Evolutionary conservation across 2,888 invertebrate genomes (phyloP).

Genomic region (Formica aserva): DNA sequence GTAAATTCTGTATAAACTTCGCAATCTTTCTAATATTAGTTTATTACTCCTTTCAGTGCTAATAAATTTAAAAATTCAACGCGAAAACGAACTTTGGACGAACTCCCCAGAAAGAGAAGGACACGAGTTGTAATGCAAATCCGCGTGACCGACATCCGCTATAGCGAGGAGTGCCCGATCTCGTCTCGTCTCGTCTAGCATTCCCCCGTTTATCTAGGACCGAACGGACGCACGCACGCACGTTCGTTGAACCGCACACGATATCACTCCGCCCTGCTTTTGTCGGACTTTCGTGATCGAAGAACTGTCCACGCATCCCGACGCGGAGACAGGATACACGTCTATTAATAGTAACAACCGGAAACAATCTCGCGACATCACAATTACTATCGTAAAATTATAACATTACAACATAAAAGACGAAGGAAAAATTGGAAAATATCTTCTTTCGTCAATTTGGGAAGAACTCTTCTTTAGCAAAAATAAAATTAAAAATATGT

Average conservation of each 20-base stretch:
- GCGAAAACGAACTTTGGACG: not conserved
- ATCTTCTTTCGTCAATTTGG: not conserved
- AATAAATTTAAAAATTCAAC: slow-evolving; percentile 12
- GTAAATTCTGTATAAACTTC: not conserved
- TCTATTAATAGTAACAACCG: slow-evolving; percentile 4
- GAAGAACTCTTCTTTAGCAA: not conserved
- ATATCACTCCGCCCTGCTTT: slow-evolving; percentile 62
- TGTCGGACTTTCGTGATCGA: slow-evolving; percentile 40
- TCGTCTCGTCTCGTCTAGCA: slow-evolving; percentile 68
- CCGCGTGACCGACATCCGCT: slow-evolving; percentile 81
- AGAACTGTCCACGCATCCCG: not conserved
- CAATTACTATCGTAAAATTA: not conserved
- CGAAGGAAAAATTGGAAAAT: not conserved
- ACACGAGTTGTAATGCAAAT: slow-evolving; percentile 81
- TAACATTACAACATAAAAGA: not conserved
- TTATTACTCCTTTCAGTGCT: not conserved
- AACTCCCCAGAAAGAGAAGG: slow-evolving; percentile 40
- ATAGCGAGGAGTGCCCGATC: slow-evolving; percentile 72
- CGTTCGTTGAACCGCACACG: slow-evolving; percentile 78
- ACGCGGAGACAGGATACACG: not conserved
- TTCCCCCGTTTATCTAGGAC: slow-evolving; percentile 76
- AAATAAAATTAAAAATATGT: not conserved
- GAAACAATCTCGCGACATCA: slow-evolving; percentile 15
- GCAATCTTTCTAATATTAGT: not conserved
- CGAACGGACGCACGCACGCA: slow-evolving; percentile 55